Evolutionary conservation across 2,888 invertebrate genomes (phyloP).

Genomic region (Troides aeacus): DNA sequence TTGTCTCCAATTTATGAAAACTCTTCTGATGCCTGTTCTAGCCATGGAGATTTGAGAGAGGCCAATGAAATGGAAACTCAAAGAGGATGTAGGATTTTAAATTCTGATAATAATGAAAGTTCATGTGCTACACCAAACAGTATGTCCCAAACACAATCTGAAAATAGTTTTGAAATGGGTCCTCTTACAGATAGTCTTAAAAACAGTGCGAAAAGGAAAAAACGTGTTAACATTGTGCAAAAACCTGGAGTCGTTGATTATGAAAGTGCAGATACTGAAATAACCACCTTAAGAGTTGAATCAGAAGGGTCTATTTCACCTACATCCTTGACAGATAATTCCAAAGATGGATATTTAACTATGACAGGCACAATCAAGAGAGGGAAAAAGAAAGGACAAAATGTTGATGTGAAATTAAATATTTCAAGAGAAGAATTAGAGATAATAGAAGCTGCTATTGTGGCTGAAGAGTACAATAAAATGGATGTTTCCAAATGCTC

Average conservation of each 20-base stretch:
- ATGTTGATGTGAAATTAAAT: slow-evolving; percentile 85
- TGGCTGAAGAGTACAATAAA: slow-evolving; percentile 79
- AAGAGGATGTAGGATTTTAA: slow-evolving; percentile 59
- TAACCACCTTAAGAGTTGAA: slow-evolving; percentile 60
- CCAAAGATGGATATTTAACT: slow-evolving; percentile 82
- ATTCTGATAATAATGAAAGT: slow-evolving; percentile 63
- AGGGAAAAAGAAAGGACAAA: slow-evolving; percentile 86
- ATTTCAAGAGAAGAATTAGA: slow-evolving; percentile 86
- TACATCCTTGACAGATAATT: slow-evolving; percentile 77
- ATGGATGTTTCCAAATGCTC: slow-evolving; percentile 80
- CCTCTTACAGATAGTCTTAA: slow-evolving; percentile 68
- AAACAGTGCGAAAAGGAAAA: slow-evolving; percentile 77
- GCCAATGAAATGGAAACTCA: slow-evolving; percentile 60
- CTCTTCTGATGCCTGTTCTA: slow-evolving; percentile 75
- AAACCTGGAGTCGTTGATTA: slow-evolving; percentile 65
- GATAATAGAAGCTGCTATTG: slow-evolving; percentile 83
- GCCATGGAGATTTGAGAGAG: slow-evolving; percentile 69
- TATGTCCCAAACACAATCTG: slow-evolving; percentile 73
- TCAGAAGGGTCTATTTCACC: slow-evolving; percentile 77
- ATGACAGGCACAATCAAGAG: slow-evolving; percentile 87
- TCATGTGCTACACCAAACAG: slow-evolving; percentile 69
- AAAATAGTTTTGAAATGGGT: slow-evolving; percentile 75
- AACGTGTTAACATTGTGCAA: slow-evolving; percentile 81
- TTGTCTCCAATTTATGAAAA: slow-evolving; percentile 76
- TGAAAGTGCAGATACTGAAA: slow-evolving; percentile 68